phyloP scores from a whole-genome alignment of 2,113 vertebrate genomes.

The Todiramphus saurophagus region DNA sequence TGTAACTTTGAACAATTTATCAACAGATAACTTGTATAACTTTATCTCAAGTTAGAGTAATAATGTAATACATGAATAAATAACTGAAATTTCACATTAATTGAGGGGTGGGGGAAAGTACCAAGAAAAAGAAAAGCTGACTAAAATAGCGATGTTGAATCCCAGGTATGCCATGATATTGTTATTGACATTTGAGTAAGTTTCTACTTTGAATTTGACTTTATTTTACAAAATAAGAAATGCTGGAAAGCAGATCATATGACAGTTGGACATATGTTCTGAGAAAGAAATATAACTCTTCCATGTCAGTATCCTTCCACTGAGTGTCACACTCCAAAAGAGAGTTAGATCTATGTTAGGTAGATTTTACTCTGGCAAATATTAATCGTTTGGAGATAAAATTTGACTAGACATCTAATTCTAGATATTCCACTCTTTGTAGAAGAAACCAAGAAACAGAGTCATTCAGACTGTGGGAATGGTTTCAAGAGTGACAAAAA shows the following conservation, averaged over 20 bases:
- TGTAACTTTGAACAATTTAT: background rate
- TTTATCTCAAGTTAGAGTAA: background rate
- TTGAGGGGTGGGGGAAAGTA: accelerated
- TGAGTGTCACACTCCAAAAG: background rate
- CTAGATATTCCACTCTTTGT: background rate
- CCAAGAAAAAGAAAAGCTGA: background rate
- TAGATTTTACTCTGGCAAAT: background rate
- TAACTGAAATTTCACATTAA: background rate
- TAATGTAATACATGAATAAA: background rate
- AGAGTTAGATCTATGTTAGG: background rate
- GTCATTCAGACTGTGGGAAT: background rate
- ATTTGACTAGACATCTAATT: background rate
- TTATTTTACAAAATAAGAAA: background rate
- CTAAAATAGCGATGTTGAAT: background rate
- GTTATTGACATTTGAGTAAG: background rate
- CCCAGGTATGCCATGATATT: background rate
- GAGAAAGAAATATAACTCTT: background rate
- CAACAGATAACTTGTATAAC: background rate
- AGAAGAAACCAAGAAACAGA: background rate
- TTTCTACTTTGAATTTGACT: background rate
- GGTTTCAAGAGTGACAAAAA: background rate
- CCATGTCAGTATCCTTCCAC: background rate
- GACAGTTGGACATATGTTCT: background rate
- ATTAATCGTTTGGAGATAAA: background rate
- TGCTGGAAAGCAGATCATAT: background rate